A percentile compares a stretch with the other conserved stretches of the same genome.
Evolutionary conservation across 2,797 vertebrate genomes (phyloP).

Genomic region (Tiaroga cobitis): DNA sequence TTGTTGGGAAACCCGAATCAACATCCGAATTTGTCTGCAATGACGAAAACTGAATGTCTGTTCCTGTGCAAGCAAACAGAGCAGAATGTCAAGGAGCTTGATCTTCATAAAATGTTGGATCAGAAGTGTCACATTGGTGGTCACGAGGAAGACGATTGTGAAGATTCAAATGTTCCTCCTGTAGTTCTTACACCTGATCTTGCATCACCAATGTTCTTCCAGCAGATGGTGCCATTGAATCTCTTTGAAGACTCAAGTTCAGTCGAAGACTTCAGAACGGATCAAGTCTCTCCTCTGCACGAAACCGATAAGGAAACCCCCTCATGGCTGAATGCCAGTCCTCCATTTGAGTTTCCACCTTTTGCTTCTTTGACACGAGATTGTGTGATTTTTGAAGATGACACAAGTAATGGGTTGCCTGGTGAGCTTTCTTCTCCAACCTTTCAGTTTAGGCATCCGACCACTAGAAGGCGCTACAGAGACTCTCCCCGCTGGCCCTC

Average conservation of each 20-base stretch:
- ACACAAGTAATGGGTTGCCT: constrained; percentile 7
- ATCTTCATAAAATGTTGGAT: constrained; percentile 55
- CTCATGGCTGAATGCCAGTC: constrained; percentile 3
- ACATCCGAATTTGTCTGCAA: neutral
- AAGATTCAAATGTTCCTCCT: neutral
- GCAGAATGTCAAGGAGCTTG: constrained; percentile 6
- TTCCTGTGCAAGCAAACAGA: neutral
- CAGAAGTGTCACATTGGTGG: constrained; percentile 50
- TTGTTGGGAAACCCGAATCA: constrained; percentile 3
- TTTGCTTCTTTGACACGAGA: constrained; percentile 34
- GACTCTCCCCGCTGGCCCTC: constrained; percentile 66
- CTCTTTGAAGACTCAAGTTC: constrained; percentile 29
- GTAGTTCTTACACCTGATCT: neutral
- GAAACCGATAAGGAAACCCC: constrained; percentile 13
- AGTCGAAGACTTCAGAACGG: neutral
- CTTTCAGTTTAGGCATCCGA: constrained; percentile 48
- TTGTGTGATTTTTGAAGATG: constrained; percentile 33
- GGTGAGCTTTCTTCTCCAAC: constrained; percentile 46
- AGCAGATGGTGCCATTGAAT: constrained; percentile 31
- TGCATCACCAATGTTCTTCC: constrained; percentile 18
- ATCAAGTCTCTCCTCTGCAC: constrained; percentile 10
- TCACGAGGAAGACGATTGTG: neutral
- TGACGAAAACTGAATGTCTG: neutral
- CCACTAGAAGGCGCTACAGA: constrained; percentile 60
- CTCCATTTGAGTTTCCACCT: constrained; percentile 21